Evolutionary conservation across 2,888 invertebrate genomes (phyloP), one percentile per base, ranked within the genome.

Genomic region (Cheilosia impressa): DNA sequence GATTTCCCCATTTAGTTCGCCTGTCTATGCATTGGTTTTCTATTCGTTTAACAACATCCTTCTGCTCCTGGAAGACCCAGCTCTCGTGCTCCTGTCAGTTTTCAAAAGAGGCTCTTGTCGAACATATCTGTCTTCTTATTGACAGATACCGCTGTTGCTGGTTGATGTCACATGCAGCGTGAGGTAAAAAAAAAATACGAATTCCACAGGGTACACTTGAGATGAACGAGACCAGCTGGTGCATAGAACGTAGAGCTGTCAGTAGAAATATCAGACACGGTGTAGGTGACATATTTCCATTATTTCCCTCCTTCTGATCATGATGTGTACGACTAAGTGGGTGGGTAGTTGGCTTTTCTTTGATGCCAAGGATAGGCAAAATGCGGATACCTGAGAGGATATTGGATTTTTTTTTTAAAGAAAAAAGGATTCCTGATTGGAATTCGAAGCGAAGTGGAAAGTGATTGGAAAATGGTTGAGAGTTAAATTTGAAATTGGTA

Each of bases 1-100:
- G 55, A 47, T 24, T 22, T 34, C 15, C 57, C 65, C 24, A 38
- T 24, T 45, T 17, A 17, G 45, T 45, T 7, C 5, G n/a, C 15
- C 15, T 58, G 22, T 41, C 15, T 58, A 22, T 22, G 7, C 58
- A 58, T 58, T 58, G 22, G 17, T 41, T 58, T 58, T 41, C 22
- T 17, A 58, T 58, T 41, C 41, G 22, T 58, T 58, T 58, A 57
- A 10, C 34, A 19, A 19, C 27, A 53, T 7, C 15, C 53, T 53
- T n/a, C 24, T 52, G 52, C 15, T 24, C 13, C 52, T 53, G 27
- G 3, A 38, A 4, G 38, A 13, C 38, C 13, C 24, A 31, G 9
- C 34, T 10, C 58, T 19, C 41, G n/a, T 38, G 41, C 19, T 58
- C 19, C 58, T 22, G 58, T 10, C 41, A 22, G 4, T 22, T 22